Base-by-base conservation (phyloP, 2,113 vertebrate species). In the Lynx canadensis region DNA sequence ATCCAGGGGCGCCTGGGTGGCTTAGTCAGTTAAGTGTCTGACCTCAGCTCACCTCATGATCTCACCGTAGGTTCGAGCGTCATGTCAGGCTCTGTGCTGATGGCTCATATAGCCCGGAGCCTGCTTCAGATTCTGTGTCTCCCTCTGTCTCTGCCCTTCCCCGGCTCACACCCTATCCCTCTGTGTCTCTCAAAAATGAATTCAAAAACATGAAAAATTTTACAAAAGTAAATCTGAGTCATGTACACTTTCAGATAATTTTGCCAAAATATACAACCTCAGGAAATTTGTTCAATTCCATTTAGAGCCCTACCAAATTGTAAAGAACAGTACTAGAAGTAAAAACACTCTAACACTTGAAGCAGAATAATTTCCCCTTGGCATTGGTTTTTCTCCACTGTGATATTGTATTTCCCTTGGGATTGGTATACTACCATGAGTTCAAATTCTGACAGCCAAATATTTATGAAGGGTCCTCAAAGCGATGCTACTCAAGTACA, bases 281-380 rank as follows among this genome's bases (percentile, higher is more conserved):
- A 27, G 5, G 12, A 21, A 69, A 52, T 14, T 52, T 9, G 90
- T 79, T 41, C 19, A 7, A 41, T 83, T 63, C 65, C 27, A 2
- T 48, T 68, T 65, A 89, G 19, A 3, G 15, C 21, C 7, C 25
- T 87, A 31, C 4, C 2, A 36, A 90, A 48, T 36, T 0, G 1
- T 31, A 79, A 79, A 74, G 21, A 78, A 31, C 21, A 50, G 21
- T 41, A 11, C 21, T 27, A 52, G 78, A 89, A 94, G 1, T 6
- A 18, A 12, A 63, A 83, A 57, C 10, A 36, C 11, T 87, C 27
- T 83, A 23, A 57, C 13, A 41, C 11, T 87, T 23, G 79, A 23
- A 1, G 1, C 31, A 84, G 23, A 69, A 52, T 15, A 27, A 65
- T 71, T 27, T 65, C 4, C 10, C 21, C 4, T 74, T 0, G 0